phyloP scores from a whole-genome alignment of 2,888 invertebrate genomes.

The Xestia ashworthii region DNA sequence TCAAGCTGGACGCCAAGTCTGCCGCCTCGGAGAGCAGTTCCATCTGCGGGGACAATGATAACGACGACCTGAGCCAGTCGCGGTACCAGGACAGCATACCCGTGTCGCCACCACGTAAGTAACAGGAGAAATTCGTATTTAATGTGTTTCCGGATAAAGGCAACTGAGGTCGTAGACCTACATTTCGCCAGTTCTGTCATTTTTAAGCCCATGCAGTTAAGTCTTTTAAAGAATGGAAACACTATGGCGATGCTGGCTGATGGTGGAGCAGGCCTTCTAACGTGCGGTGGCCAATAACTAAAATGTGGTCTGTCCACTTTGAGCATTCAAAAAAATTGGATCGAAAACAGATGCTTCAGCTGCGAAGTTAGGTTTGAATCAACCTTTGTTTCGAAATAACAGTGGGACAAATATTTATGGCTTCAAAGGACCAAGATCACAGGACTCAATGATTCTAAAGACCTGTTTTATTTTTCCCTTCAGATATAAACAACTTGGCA shows the following conservation, averaged over 20 bases:
- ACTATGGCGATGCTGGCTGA: not conserved
- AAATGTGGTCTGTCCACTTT: too few species aligned
- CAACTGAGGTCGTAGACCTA: too few species aligned
- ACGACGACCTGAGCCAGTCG: conserved; percentile 95
- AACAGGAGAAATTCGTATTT: not conserved
- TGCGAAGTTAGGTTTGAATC: not conserved
- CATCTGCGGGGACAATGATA: conserved; percentile 95
- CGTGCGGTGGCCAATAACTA: not conserved
- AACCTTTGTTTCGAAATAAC: not conserved
- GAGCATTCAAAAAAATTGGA: not conserved
- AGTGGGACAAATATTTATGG: too few species aligned
- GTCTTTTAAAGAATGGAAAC: not conserved
- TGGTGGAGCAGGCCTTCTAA: not conserved
- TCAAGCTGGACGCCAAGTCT: conserved; percentile 94
- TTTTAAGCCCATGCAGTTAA: too few species aligned
- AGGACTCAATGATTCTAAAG: not conserved
- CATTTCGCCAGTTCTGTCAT: too few species aligned
- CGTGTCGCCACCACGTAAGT: conserved; percentile 92
- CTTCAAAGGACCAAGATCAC: not conserved
- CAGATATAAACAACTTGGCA: conserved; percentile 90
- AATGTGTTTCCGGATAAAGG: too few species aligned
- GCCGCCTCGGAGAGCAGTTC: conserved; percentile 94
- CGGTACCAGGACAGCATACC: conserved; percentile 89
- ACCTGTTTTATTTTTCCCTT: conserved; percentile 12
- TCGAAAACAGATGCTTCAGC: not conserved